Evolutionary conservation across 2,113 vertebrate genomes (phyloP).

Genomic region (Chaenogobius annularis): DNA sequence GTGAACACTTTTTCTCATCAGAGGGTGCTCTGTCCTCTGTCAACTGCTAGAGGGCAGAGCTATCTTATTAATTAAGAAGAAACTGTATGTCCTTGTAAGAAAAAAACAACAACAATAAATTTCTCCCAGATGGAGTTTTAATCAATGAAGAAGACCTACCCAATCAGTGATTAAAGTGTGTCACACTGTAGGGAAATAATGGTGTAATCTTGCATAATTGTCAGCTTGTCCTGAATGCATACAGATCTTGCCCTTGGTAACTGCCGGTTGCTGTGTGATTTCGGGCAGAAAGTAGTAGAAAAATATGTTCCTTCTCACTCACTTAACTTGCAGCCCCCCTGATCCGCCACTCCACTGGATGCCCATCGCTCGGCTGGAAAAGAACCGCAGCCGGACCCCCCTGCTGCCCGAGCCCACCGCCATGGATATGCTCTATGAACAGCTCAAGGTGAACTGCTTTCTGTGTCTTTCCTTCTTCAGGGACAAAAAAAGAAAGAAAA

Average conservation of each 20-base stretch:
- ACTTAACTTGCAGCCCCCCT: slow-evolving; percentile 29
- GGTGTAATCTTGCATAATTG: slow-evolving; percentile 6
- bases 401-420: slow-evolving; percentile 74
- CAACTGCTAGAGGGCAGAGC: background rate
- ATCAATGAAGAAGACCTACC: background rate
- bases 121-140: background rate
- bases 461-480: slow-evolving; percentile 7
- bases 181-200: background rate
- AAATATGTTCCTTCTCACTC: background rate
- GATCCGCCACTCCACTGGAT: slow-evolving; percentile 76
- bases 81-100: background rate
- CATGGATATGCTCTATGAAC: slow-evolving; percentile 72
- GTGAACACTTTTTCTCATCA: background rate
- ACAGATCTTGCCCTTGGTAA: background rate
- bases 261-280: background rate
- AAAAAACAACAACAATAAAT: background rate
- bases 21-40: background rate
- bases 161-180: slow-evolving; percentile 4
- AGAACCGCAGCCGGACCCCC: slow-evolving; percentile 68
- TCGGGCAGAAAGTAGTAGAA: background rate
- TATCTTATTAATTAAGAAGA: background rate
- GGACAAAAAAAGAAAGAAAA: slow-evolving; percentile 5
- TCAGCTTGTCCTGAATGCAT: background rate
- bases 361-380: slow-evolving; percentile 66
- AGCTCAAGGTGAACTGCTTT: slow-evolving; percentile 61